Evolutionary conservation across 2,888 invertebrate genomes (phyloP), one percentile per base, ranked within the genome.

Genomic region (Macropis europaea): DNA sequence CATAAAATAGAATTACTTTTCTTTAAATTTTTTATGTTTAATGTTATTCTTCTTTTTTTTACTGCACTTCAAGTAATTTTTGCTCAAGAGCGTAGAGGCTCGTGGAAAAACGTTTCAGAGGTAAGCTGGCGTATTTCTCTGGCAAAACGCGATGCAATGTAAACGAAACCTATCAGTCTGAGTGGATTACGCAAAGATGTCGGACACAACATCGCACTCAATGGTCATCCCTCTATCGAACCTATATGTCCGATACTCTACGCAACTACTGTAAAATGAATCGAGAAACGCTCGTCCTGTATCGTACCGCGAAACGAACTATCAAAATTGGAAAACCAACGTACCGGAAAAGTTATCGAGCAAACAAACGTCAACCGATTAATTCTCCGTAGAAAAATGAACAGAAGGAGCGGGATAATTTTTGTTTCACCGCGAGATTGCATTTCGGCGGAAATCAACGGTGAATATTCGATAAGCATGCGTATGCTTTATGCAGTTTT

Each of bases 141-240:
- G n/a, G 17, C 30, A 32, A 17, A 17, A 28, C 22, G 45, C 6
- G 17, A 30, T 19, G 11, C 42, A 36, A 40, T 17, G 60, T 42
- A 24, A 72, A 40, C 52, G 45, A 72, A 61, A 66, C 56, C 72
- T 66, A 73, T 73, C 73, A 61, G 72, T 52, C 59, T 56, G 73
- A 73, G 73, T 73, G 73, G 72, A 73, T 73, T 73, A 73, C 72
- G 72, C 47, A 66, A 73, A 72, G 72, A 71, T 66, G 72, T 73
- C 52, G 24, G 72, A 73, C 73, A 73, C 59, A 73, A 56, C 72
- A 73, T 73, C 54, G 73, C 73, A 73, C 73, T 73, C 73, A 72
- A 60, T 73, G 73, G 73, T 73, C 72, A 72, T 52, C 56, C 50
- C 50, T 9, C 43, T 52, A 26, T 17, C 38, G 26, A 48, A 15